Evolutionary conservation across 2,797 vertebrate species (phyloP).

Genomic region (Anguilla megastoma): DNA sequence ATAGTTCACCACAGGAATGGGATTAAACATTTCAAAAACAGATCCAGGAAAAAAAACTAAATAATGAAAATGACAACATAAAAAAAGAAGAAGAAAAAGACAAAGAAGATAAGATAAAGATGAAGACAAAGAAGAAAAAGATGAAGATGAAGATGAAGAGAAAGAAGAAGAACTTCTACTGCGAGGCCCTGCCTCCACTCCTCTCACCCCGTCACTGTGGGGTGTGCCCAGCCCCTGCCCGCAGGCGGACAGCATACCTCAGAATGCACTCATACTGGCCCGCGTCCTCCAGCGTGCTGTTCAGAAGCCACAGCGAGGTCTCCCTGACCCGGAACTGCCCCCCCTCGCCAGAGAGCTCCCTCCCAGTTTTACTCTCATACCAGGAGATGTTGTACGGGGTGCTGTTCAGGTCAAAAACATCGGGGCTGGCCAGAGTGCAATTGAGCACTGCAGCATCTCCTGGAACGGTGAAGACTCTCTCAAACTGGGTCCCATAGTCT

Average conservation of each 20-base stretch:
- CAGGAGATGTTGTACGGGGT: slow-evolving; percentile 61
- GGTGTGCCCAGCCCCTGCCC: not conserved
- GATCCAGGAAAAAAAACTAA: not conserved
- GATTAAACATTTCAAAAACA: not conserved
- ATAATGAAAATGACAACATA: too few species aligned
- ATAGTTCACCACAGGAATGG: not conserved
- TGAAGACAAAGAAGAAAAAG: too few species aligned
- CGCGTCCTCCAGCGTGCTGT: slow-evolving; percentile 39
- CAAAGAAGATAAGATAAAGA: too few species aligned
- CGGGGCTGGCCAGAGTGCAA: slow-evolving; percentile 51
- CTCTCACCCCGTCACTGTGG: not conserved
- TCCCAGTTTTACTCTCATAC: slow-evolving; percentile 47
- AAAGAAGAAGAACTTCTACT: not conserved
- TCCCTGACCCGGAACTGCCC: slow-evolving; percentile 44
- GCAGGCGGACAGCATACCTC: slow-evolving; percentile 53
- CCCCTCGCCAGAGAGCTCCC: slow-evolving; percentile 42
- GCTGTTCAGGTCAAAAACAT: slow-evolving; percentile 40
- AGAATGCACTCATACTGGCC: slow-evolving; percentile 60
- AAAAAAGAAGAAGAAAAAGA: too few species aligned
- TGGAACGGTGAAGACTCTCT: slow-evolving; percentile 56
- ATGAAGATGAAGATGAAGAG: too few species aligned
- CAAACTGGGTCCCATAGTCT: slow-evolving; percentile 45
- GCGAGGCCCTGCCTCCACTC: not conserved
- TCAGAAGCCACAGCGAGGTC: slow-evolving; percentile 63
- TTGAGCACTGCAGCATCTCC: slow-evolving; percentile 63